Percentiles rank a stretch among this genome's conserved stretches.
phyloP scores from a whole-genome alignment of 2,113 vertebrate species.

The Ceyx cyanopectus region DNA sequence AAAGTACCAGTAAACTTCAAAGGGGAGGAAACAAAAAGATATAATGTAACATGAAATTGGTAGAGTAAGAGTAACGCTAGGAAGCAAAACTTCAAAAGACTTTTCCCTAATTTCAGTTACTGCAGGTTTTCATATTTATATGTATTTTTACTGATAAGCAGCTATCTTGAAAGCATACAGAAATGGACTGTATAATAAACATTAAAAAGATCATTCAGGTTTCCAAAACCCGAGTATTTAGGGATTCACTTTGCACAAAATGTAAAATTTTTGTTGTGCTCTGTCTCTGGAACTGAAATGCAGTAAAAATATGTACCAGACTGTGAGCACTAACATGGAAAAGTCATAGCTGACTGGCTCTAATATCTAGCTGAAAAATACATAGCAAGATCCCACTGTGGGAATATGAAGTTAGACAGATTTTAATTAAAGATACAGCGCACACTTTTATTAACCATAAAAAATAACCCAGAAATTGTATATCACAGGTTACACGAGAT shows the following conservation, averaged over 20 bases:
- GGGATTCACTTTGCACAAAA: neutral
- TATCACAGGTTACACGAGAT: neutral
- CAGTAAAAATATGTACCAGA: neutral
- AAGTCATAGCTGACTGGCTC: neutral
- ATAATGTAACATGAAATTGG: neutral
- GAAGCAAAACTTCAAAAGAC: neutral
- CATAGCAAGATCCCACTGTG: neutral
- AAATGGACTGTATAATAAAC: neutral
- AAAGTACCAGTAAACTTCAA: neutral
- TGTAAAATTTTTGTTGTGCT: neutral
- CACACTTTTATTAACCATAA: neutral
- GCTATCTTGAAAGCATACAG: neutral
- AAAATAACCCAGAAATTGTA: neutral
- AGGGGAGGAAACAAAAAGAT: neutral
- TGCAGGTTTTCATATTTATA: neutral
- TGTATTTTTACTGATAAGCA: neutral
- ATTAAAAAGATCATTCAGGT: neutral
- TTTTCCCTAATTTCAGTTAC: neutral
- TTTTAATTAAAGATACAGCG: neutral
- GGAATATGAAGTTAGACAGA: neutral
- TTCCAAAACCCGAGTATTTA: neutral
- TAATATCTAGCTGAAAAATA: neutral
- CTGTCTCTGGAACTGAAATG: neutral
- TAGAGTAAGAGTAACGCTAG: neutral
- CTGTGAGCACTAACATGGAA: neutral